phyloP scores from a whole-genome alignment of 2,888 invertebrate genomes.

The Oscheius sp. region DNA sequence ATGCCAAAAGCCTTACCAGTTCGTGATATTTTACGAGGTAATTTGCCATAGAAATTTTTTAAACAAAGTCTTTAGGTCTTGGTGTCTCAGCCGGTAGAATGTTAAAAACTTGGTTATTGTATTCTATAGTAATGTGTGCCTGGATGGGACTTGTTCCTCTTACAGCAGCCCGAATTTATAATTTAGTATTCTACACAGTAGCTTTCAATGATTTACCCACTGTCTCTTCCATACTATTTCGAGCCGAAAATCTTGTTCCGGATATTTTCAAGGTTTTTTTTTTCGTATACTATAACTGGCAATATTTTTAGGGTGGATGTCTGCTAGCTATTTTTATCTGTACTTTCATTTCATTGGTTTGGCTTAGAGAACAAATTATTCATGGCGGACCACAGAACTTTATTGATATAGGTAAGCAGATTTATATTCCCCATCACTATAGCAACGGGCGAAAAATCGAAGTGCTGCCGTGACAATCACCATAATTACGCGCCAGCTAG shows the following conservation, averaged over 20 bases:
- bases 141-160: conserved; percentile 84
- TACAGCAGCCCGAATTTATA: conserved; percentile 47
- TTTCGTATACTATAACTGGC: not conserved
- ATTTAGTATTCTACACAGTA: conserved; percentile 59
- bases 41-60: not conserved
- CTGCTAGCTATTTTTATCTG: conserved; percentile 89
- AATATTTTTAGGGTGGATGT: conserved; percentile 79
- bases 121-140: conserved; percentile 92
- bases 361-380: conserved; percentile 87
- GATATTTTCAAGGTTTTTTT: conserved; percentile 74
- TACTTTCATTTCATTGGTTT: conserved; percentile 90
- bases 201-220: conserved; percentile 45
- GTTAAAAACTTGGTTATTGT: conserved; percentile 95
- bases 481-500: no score
- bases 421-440: no score
- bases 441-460: no score
- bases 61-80: conserved; percentile 39
- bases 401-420: conserved; percentile 37
- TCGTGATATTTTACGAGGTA: conserved; percentile 87
- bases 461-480: no score
- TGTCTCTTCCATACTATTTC: conserved; percentile 53
- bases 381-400: conserved; percentile 54
- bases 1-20: conserved; percentile 97
- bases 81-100: conserved; percentile 80
- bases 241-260: conserved; percentile 56